These are phyloP conservation scores for Pristionchus entomophagus DNA, from an alignment of 2,888 invertebrate genomes.

Conservation along the genomic window DNA sequence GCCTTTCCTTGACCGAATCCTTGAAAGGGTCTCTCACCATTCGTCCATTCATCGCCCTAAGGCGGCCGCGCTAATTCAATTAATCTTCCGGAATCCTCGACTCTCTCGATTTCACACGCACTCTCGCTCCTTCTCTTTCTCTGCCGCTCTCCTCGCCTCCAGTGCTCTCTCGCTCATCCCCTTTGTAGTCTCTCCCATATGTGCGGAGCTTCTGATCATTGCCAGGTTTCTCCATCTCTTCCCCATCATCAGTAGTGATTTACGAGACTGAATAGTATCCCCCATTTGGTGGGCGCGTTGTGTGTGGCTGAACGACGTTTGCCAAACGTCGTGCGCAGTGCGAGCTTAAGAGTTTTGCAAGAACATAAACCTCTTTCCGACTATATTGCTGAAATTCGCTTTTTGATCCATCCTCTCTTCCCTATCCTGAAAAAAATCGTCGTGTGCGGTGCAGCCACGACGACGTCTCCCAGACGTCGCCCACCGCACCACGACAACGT, in stretches of 20 bases:
- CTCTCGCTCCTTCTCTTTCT: neutral
- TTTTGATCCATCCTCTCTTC: too few species aligned
- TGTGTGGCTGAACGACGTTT: neutral
- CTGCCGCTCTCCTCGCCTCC: neutral
- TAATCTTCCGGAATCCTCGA: neutral
- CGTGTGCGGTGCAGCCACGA: too few species aligned
- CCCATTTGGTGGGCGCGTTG: neutral
- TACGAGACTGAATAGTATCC: too few species aligned
- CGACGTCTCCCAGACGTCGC: neutral
- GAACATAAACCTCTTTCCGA: too few species aligned
- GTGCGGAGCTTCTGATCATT: neutral
- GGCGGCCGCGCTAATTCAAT: slow-evolving; percentile 15
- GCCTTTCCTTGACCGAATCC: neutral
- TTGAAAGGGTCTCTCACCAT: neutral
- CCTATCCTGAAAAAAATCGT: too few species aligned
- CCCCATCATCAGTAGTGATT: neutral
- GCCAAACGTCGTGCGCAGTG: neutral
- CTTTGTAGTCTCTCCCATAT: slow-evolving; percentile 9
- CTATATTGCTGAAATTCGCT: too few species aligned
- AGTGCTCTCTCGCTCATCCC: neutral
- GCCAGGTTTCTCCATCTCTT: neutral
- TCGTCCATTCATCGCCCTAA: slow-evolving; percentile 12
- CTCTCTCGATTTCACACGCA: slow-evolving; percentile 17
- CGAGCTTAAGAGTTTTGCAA: too few species aligned
- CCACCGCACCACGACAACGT: neutral